phyloP scores from a whole-genome alignment of 2,113 vertebrate genomes.

The Stegastes partitus region DNA sequence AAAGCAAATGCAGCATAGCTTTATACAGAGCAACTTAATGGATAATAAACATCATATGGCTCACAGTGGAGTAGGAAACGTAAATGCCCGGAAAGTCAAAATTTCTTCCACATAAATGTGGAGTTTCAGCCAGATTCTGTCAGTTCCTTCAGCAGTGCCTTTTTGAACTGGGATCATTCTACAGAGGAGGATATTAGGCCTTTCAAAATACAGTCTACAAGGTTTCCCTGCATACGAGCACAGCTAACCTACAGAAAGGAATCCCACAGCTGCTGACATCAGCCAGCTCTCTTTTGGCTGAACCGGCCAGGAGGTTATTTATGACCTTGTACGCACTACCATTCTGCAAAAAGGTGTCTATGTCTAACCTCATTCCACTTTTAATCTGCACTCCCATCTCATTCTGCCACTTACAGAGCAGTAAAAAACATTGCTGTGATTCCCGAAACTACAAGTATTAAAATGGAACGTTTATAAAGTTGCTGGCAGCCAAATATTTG shows the following conservation, averaged over 20 bases:
- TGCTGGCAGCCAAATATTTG: too few species aligned
- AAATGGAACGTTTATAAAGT: too few species aligned
- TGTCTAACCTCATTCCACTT: conserved; percentile 2
- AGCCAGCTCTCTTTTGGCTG: not conserved
- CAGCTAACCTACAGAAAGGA: conserved; percentile 5
- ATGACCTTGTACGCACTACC: conserved; percentile 1
- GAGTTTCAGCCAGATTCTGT: conserved; percentile 17
- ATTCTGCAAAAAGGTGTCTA: not conserved
- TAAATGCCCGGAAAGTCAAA: conserved; percentile 13
- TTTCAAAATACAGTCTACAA: not conserved
- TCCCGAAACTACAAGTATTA: not conserved
- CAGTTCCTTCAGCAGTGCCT: not conserved
- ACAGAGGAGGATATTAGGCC: not conserved
- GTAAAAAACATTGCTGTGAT: not conserved
- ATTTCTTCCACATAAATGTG: not conserved
- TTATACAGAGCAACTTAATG: not conserved
- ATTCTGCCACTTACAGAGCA: not conserved
- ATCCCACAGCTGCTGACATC: conserved; percentile 22
- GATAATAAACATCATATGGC: not conserved
- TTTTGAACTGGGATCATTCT: not conserved
- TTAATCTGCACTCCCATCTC: not conserved
- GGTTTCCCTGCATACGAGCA: conserved; percentile 3
- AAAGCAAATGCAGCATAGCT: too few species aligned
- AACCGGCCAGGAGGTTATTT: not conserved
- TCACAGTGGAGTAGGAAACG: not conserved